Evolutionary conservation across 1,140 invertebrate genomes (phyloP).

Genomic region (Drosophila miranda): DNA sequence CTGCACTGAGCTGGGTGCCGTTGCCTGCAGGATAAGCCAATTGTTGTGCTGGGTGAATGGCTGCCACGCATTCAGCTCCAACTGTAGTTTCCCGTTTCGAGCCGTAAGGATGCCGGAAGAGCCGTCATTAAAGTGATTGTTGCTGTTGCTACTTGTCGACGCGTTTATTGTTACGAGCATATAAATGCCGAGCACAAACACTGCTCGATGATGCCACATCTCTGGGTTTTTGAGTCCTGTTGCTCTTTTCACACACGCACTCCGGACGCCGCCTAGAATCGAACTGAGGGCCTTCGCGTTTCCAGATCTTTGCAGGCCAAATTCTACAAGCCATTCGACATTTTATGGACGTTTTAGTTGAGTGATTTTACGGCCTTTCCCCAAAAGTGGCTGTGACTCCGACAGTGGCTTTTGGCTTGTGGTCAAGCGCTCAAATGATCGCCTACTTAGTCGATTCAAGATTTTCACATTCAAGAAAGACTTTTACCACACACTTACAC

Average conservation of each 20-base stretch:
- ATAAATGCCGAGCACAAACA: slow-evolving; percentile 48
- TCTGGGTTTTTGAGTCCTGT: not conserved
- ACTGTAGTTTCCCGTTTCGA: slow-evolving; percentile 44
- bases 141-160: slow-evolving; percentile 22
- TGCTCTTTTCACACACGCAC: slow-evolving; percentile 40
- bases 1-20: slow-evolving; percentile 61
- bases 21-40: slow-evolving; percentile 74
- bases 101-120: slow-evolving; percentile 45
- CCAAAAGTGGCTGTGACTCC: slow-evolving; percentile 56
- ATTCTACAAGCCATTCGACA: slow-evolving; percentile 61
- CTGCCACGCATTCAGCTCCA: slow-evolving; percentile 66
- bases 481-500: slow-evolving; percentile 33
- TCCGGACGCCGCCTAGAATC: slow-evolving; percentile 60
- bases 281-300: slow-evolving; percentile 43
- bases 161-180: slow-evolving; percentile 38
- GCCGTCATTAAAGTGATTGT: slow-evolving; percentile 59
- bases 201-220: slow-evolving; percentile 55
- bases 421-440: slow-evolving; percentile 39
- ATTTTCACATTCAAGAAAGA: slow-evolving; percentile 23
- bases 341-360: slow-evolving; percentile 72
- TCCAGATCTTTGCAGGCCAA: slow-evolving; percentile 49
- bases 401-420: slow-evolving; percentile 23
- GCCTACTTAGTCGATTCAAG: slow-evolving; percentile 15
- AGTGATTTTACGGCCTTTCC: slow-evolving; percentile 73
- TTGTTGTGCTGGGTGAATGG: slow-evolving; percentile 66